Evolutionary conservation across 2,888 invertebrate genomes (phyloP), one percentile per base, ranked within the genome.

Genomic region (Rhyacophila evoluta): DNA sequence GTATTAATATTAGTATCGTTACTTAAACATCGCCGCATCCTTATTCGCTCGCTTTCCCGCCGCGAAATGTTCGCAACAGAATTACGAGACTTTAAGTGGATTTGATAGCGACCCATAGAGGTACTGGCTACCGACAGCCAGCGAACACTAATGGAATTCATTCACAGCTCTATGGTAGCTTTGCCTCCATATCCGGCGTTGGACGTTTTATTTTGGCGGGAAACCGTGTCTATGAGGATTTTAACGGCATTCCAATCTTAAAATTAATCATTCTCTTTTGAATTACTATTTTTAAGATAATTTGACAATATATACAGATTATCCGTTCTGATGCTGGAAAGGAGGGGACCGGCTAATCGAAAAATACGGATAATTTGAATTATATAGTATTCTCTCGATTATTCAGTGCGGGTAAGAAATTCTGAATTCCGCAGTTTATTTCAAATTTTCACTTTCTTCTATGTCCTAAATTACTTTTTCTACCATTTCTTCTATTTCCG

Each of bases 81-180:
- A 80, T 81, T 81, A 81, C 81, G 79, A 75, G 78, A 78, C 69
- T 80, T 80, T 81, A 74, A 81, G 81, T 80, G 80, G 80, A 81
- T 81, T 80, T 81, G 78, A 78, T 79, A 75, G 79, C 77, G 67
- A 69, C 74, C 78, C 37, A 36, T 55, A 74, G 78, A 74, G 67
- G 68, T 75, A 55, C 33, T 71, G 75, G 69, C 55, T 79, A 36
- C 72, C 39, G 55, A 25, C 55, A 19, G 10, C 55, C 55, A 19
- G 38, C 39, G 29, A 29, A 41, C 76, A 79, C 79, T 80, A 81
- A 81, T 81, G 81, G 81, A 81, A 81, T 81, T 81, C 81, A 78
- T 81, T 81, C 81, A 70, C 68, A 39, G 71, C 79, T 70, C 76
- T 15, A 67, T 33, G 39, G 79, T 72, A 28, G n/a, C n/a, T n/a